Percentiles rank a stretch among this genome's conserved stretches.
These are phyloP conservation scores for Australoheros facetus DNA, from an alignment of 2,797 vertebrate genomes.

Conservation along the genomic window DNA sequence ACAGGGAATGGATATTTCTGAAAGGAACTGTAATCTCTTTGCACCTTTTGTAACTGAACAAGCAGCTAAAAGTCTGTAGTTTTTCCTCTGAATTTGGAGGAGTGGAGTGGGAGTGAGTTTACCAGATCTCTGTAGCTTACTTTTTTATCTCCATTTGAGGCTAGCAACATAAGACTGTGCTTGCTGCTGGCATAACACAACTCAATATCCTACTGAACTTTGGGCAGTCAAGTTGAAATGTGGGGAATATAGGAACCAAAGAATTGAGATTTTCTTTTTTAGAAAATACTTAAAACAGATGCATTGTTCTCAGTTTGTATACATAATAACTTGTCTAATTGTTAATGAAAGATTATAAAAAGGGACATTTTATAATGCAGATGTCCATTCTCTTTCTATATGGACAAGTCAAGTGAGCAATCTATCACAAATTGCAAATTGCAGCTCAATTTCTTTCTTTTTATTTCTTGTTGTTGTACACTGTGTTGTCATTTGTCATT, in stretches of 20 bases:
- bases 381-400: not conserved
- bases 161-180: not conserved
- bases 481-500: not conserved
- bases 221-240: not conserved
- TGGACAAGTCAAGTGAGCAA: not conserved
- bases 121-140: not conserved
- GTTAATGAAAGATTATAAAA: not conserved
- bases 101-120: slow-evolving; percentile 1
- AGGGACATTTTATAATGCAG: not conserved
- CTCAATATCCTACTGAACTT: not conserved
- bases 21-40: not conserved
- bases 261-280: not conserved
- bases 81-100: not conserved
- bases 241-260: not conserved
- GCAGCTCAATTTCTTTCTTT: no score
- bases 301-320: not conserved
- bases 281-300: not conserved
- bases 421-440: not conserved
- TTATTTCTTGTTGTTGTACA: not conserved
- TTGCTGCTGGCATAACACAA: not conserved
- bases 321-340: not conserved
- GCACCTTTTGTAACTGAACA: not conserved
- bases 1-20: not conserved
- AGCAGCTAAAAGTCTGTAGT: not conserved
- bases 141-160: not conserved